phyloP scores from a whole-genome alignment of 1,140 invertebrate genomes.

The Aphaenogaster floridana region DNA sequence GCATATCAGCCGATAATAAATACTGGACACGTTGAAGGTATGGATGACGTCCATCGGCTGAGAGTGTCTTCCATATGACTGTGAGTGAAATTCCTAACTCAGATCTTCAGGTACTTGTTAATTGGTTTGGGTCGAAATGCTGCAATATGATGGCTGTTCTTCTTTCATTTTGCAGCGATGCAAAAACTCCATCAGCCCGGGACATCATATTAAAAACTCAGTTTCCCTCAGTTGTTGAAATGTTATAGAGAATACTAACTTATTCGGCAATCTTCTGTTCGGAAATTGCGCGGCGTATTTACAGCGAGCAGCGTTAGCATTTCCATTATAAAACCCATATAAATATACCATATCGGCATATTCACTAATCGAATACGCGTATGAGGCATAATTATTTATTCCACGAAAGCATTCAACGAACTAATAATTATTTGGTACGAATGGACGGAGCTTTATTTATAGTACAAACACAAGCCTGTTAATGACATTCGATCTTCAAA shows the following conservation, averaged over 20 bases:
- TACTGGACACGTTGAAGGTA: not conserved
- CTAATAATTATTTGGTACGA: too few species aligned
- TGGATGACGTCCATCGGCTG: not conserved
- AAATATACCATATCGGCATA: too few species aligned
- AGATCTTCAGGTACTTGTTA: not conserved
- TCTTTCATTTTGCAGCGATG: constrained; percentile 1
- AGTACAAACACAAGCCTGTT: too few species aligned
- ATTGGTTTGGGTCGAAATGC: constrained; percentile 3
- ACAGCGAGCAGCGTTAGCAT: not conserved
- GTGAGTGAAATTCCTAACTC: not conserved
- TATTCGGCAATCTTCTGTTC: not conserved
- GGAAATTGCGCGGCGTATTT: constrained; percentile 2
- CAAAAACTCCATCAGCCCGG: constrained; percentile 1
- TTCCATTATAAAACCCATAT: not conserved
- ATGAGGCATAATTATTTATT: too few species aligned
- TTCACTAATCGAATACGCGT: too few species aligned
- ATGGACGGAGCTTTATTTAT: too few species aligned
- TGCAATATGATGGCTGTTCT: constrained; percentile 13
- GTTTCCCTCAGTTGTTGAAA: constrained; percentile 3
- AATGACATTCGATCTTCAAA: too few species aligned
- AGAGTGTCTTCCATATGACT: constrained; percentile 1
- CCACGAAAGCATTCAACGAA: too few species aligned
- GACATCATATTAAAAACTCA: not conserved
- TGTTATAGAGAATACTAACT: not conserved
- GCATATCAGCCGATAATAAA: constrained; percentile 1